Evolutionary conservation across 2,113 vertebrate species (phyloP), one percentile per base, ranked within the genome.

Genomic region (Neogobius melanostomus): DNA sequence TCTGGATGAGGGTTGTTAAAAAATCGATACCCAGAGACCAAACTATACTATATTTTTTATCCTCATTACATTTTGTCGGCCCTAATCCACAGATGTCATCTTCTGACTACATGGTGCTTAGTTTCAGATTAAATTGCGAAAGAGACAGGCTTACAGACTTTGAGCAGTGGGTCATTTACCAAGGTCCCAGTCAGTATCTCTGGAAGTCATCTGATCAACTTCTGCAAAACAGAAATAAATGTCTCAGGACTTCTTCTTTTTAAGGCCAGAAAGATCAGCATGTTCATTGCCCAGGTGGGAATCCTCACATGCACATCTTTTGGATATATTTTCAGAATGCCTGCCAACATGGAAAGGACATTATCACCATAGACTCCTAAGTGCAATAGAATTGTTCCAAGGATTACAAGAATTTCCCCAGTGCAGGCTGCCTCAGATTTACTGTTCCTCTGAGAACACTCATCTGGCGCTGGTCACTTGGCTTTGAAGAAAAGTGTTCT

Each of bases 391-490:
- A 87, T 85, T 89, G 89, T 90, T 91, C 79, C 77, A 84, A 87
- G 77, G 51, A 69, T 79, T 47, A 77, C 80, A 76, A 80, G 82
- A 87, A 82, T 76, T 77, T 91, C 86, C 89, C 86, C 71, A 72
- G 83, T 87, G 89, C 85, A 82, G 87, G 80, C 82, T 71, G 71
- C 64, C 74, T 64, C 66, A 84, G 90, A 93, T 93, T 93, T 93
- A 93, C 88, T 77, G 72, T 66, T 14, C 91, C 85, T 85, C 68
- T 61, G 91, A 88, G 91, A 82, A 87, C 50, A 91, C 83, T 88
- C 87, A 90, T 91, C 90, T 92, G 90, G 91, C 90, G 80, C 75
- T 85, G 88, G 87, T 90, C 89, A 87, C 72, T 87, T 83, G 77
- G 81, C 85, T 93, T 91, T 90, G 83, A 91, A 89, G 80, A 81